These are phyloP conservation scores for Calliopsis andreniformis DNA, from an alignment of 1,140 invertebrate genomes.

Conservation along the genomic window DNA sequence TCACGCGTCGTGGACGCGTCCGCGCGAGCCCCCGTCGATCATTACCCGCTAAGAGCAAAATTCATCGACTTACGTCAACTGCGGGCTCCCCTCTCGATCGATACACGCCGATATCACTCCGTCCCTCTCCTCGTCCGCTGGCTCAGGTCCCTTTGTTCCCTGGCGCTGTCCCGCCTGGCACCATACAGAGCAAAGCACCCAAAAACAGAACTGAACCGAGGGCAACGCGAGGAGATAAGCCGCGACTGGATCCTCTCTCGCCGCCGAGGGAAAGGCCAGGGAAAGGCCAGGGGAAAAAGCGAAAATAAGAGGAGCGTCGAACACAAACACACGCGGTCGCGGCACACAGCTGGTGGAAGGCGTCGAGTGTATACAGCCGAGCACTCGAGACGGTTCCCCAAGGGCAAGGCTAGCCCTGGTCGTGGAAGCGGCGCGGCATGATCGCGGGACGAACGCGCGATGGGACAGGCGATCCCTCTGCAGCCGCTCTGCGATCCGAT, in stretches of 20 bases:
- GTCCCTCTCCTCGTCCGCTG: constrained; percentile 24
- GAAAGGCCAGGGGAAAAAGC: constrained; percentile 1
- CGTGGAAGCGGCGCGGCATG: constrained; percentile 28
- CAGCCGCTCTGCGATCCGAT: not conserved
- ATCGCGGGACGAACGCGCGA: not conserved
- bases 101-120: constrained; percentile 57
- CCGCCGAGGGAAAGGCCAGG: not conserved
- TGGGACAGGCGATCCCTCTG: not conserved
- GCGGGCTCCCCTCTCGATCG: constrained; percentile 62
- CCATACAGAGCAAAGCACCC: constrained; percentile 23
- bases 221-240: not conserved
- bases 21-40: constrained; percentile 10
- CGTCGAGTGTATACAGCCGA: constrained; percentile 19
- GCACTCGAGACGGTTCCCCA: constrained; percentile 31
- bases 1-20: not conserved
- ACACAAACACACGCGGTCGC: constrained; percentile 44
- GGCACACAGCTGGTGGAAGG: constrained; percentile 28
- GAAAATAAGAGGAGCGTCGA: no score
- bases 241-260: no score
- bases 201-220: constrained; percentile 29
- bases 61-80: constrained; percentile 68
- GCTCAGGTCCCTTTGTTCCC: constrained; percentile 58
- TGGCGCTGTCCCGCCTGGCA: constrained; percentile 40
- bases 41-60: constrained; percentile 39
- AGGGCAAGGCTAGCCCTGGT: constrained; percentile 43